Evolutionary conservation across 2,797 vertebrate genomes (phyloP).

Genomic region (Pseudochirops cupreus): DNA sequence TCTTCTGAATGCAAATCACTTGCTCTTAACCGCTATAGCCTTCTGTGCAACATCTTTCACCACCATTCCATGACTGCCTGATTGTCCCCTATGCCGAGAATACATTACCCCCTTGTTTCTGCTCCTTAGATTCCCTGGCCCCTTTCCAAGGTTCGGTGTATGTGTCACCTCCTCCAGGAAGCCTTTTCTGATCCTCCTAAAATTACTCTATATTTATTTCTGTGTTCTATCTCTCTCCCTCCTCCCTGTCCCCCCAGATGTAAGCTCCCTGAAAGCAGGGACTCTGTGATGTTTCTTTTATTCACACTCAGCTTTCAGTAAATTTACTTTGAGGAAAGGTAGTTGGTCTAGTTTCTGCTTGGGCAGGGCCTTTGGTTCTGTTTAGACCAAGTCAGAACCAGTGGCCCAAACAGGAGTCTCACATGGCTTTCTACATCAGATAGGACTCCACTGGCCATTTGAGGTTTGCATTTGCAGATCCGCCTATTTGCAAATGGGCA

Average conservation of each 20-base stretch:
- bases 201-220: background rate
- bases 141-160: background rate
- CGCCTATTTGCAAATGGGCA: background rate
- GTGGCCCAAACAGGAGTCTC: background rate
- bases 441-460: background rate
- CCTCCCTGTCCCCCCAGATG: background rate
- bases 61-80: background rate
- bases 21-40: background rate
- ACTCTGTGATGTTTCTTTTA: background rate
- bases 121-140: background rate
- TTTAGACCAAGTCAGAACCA: too few species aligned
- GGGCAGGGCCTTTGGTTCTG: background rate
- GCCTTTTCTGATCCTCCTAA: background rate
- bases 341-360: background rate
- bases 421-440: background rate
- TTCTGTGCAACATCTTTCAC: background rate
- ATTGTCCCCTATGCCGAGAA: background rate
- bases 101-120: background rate
- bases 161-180: background rate
- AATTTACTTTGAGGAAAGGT: constrained; percentile 6
- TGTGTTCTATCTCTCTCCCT: background rate
- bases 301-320: background rate
- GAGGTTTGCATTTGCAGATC: background rate
- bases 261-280: background rate
- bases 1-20: background rate